Base-by-base conservation (phyloP, 1,140 invertebrate species). In the Listronotus bonariensis region DNA sequence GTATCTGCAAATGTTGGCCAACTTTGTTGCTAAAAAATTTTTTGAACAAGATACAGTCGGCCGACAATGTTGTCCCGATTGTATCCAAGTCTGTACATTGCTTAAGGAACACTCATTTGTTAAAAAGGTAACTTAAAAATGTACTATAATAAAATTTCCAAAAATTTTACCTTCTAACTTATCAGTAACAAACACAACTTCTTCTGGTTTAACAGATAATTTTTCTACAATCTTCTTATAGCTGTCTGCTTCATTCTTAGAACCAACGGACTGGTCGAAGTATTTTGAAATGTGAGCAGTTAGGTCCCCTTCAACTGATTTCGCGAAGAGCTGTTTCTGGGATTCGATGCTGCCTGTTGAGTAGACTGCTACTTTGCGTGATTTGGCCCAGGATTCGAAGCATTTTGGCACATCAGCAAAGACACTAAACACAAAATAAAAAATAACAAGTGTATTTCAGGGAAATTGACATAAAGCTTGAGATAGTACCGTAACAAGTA, bases 301-400 rank as follows among this genome's bases (percentile, higher is more conserved):
- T 62, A 97, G 75, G 81, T 97, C 87, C 12, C 95, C 95, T 43
- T 86, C 80, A 31, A 80, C 78, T 15, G 92, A 88, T 77, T 96
- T 80, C 0, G 82, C 81, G 78, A 97, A 96, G 3, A 97, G 82
- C 9, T 96, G 81, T 77, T 95, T 93, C 79, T 98, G 96, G 36
- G 94, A 92, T 74, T 91, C 87, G 0, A 95, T 87, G 70, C 92
- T 96, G 45, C 95, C 96, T 53, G 94, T 96, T 0, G 95, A 97
- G 74, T 94, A 98, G 49, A 97, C 87, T 72, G 90, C 95, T 36
- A 97, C 80, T 68, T 86, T 85, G 57, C 88, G 87, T 7, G 86
- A 87, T 48, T 82, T 83, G 12, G 84, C 82, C 89, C 94, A 92
- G 59, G 83, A 77, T 73, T 90, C 82, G 40, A 98, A 81, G 11